Evolutionary conservation across 2,797 vertebrate species (phyloP), one percentile per base, ranked within the genome.

Genomic region (Hozukius guyotensis): DNA sequence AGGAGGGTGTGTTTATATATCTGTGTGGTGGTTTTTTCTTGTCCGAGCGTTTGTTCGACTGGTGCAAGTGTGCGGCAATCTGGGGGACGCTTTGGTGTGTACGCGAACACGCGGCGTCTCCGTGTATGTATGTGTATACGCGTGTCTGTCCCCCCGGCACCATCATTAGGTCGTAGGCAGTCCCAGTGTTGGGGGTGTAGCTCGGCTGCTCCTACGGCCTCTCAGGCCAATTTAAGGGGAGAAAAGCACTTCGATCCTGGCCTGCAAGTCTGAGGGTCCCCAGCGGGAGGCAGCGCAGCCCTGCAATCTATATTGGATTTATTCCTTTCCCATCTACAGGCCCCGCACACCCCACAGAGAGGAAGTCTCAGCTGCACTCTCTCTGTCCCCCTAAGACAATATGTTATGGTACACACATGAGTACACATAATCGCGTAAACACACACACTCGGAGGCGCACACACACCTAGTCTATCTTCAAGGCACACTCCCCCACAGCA

Each of bases 241-340:
- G 94, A 94, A 95, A 96, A 96, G 88, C 88, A 82, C 92, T 96
- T 95, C 88, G 92, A 95, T 96, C 90, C 88, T 80, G 87, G 89
- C 90, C 94, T 92, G 93, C 91, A 93, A 94, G 93, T 93, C 93
- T 95, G 94, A 94, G 92, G 90, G 81, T 92, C 90, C 95, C 87
- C 94, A 88, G 94, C 92, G 90, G 94, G 96, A 93, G 93, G 91
- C 91, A 93, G 87, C 92, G 81, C 91, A 94, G 94, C 94, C 92
- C 94, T 95, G 93, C 95, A 95, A 96, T 96, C 95, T 96, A 94
- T 96, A 96, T 96, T 95, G 95, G 95, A 96, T 96, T 96, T 96
- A 95, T 95, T 95, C 94, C 93, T 94, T 92, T 95, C 92, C 94
- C 89, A 93, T 94, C 93, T 92, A 90, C 91, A 91, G 95, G 93